Evolutionary conservation across 2,888 invertebrate genomes (phyloP).

Genomic region (Papilio protenor): DNA sequence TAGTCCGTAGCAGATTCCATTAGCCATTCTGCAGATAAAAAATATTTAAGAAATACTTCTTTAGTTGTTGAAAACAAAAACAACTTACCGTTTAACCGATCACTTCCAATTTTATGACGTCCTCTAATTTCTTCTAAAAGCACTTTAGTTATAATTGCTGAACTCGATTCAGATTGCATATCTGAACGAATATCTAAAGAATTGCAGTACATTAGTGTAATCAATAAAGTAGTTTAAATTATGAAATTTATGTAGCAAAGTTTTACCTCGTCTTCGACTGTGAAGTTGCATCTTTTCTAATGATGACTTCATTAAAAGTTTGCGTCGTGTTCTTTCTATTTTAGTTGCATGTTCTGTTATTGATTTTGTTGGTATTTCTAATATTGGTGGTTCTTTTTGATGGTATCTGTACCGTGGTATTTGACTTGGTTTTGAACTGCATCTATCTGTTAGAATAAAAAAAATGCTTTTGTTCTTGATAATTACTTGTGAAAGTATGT

Average conservation of each 20-base stretch:
- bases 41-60: neutral
- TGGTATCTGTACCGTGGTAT: slow-evolving; percentile 58
- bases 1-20: slow-evolving; percentile 36
- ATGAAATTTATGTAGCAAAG: neutral
- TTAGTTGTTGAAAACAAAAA: neutral
- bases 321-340: slow-evolving; percentile 32
- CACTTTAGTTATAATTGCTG: slow-evolving; percentile 27
- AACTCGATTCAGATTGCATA: slow-evolving; percentile 21
- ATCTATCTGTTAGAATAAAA: slow-evolving; percentile 28
- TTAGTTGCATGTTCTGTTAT: slow-evolving; percentile 28
- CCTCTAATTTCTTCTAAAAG: slow-evolving; percentile 44
- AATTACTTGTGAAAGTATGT: neutral
- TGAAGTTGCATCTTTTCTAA: slow-evolving; percentile 17
- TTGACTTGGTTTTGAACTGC: slow-evolving; percentile 57
- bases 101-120: slow-evolving; percentile 27
- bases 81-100: slow-evolving; percentile 31
- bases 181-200: slow-evolving; percentile 8
- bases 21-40: slow-evolving; percentile 35
- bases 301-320: slow-evolving; percentile 25
- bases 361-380: slow-evolving; percentile 40
- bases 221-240: neutral
- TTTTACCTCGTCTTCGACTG: slow-evolving; percentile 17
- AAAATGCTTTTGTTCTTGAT: neutral
- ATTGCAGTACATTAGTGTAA: neutral
- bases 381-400: slow-evolving; percentile 45